Evolutionary conservation across 2,797 vertebrate species (phyloP), one percentile per base, ranked within the genome.

Genomic region (Myotis myotis): DNA sequence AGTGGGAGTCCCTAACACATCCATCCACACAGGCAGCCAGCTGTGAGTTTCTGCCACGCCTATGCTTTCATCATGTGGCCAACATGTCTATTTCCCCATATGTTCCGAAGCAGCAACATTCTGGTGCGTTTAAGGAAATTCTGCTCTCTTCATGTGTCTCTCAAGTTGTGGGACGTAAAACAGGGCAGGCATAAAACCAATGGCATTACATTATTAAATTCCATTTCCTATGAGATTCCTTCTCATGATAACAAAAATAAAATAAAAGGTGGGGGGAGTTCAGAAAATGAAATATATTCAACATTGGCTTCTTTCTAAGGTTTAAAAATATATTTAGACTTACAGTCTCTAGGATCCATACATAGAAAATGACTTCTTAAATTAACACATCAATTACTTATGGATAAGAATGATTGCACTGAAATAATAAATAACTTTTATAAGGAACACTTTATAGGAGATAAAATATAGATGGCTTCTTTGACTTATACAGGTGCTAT

Each of bases 381-480:
- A 92, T 95, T 19, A 96, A 41, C 62, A 93, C 44, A 62, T 93
- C 49, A 76, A 62, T 96, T 93, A 82, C 79, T 82, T 44, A 89
- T 20, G 23, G 23, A 66, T 95, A 78, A 0, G 8, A 92, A 84
- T 68, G 0, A 60, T 85, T 72, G 20, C 17, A 33, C 15, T 66
- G 64, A 64, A 90, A 93, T 66, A 72, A 36, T 83, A 92, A 33
- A 30, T 60, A 83, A 68, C 30, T 85, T 95, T 94, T 71, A 57
- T 17, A 94, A 71, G 9, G 92, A 55, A 6, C 20, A 11, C 89
- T 94, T 91, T 51, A 92, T 78, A n/a, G 17, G 44, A 95, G 92
- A 93, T 93, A 83, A 97, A 91, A 16, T 95, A 95, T 66, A 86
- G 33, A 94, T 84, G 38, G 19, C 3, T 68, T 1, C n/a, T 93